Evolutionary conservation across 2,113 vertebrate genomes (phyloP), one percentile per base, ranked within the genome.

Genomic region (Redunca redunca): DNA sequence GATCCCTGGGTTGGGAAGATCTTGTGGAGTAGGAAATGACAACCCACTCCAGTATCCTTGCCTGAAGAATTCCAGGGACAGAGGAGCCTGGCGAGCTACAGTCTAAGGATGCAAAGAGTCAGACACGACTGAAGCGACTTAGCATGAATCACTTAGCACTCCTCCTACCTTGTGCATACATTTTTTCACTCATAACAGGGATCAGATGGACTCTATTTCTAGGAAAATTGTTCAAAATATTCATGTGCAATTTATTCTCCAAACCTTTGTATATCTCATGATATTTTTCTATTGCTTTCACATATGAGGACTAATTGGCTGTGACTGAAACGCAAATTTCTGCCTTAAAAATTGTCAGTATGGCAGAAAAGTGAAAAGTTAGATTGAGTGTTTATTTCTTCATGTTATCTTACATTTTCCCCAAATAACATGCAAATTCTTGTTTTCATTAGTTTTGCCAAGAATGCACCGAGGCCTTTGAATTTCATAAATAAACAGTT

Each of bases 361-460:
- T 28, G 48, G 50, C 89, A 97, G n/a, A 46, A 88, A 96, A 93
- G 16, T 53, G 10, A 62, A 80, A 96, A 93, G 60, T 36, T n/a
- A 74, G 30, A 26, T 21, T 46, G 15, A 78, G 21, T 91, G 46
- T 87, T 90, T 87, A 57, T 84, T 95, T 95, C 83, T 96, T 91
- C 36, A n/a, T 10, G 23, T 26, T 93, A 6, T 80, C 88, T 81
- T 90, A 60, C 91, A 87, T 91, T 95, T 93, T 93, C 88, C 50
- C n/a, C 53, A 96, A 93, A 86, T 50, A 95, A 81, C 14, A 64
- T 46, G 60, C 87, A 89, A 90, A 93, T 95, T 96, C 28, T 90
- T 92, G 95, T 62, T 88, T 88, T 36, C 40, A 95, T 78, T 93
- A 58, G 64, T 95, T 96, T 94, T 95, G 90, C 55, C 90, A 91